phyloP scores from a whole-genome alignment of 2,888 invertebrate species.

The Amphipyra tragopoginis region DNA sequence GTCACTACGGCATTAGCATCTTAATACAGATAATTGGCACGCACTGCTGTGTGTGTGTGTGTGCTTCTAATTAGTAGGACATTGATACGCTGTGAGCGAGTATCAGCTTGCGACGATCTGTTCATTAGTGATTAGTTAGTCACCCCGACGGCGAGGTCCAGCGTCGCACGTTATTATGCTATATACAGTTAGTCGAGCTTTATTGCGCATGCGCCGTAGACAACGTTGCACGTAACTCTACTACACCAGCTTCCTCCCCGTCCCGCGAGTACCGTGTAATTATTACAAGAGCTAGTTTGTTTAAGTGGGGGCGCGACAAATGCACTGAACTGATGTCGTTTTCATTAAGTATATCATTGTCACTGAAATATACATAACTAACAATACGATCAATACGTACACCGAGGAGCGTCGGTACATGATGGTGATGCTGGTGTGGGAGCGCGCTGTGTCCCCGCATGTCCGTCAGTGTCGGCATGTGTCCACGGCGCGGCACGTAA shows the following conservation, averaged over 20 bases:
- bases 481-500: conserved; percentile 35
- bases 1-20: conserved; percentile 1
- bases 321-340: too few species aligned
- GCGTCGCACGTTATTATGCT: neutral
- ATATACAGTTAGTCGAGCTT: neutral
- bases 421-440: neutral
- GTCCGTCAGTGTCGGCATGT: too few species aligned
- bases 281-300: neutral
- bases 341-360: too few species aligned
- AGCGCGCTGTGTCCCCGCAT: neutral
- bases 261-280: neutral
- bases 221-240: too few species aligned
- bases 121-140: conserved; percentile 19
- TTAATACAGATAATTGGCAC: conserved; percentile 22
- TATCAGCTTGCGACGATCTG: conserved; percentile 16
- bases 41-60: neutral
- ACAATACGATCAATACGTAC: too few species aligned
- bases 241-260: too few species aligned
- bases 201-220: too few species aligned
- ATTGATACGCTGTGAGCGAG: conserved; percentile 20
- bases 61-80: conserved; percentile 29
- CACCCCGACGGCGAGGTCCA: neutral
- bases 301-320: too few species aligned
- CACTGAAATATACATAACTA: too few species aligned
- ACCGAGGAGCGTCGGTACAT: neutral